A percentile compares a stretch with the other conserved stretches of the same genome.
Evolutionary conservation across 2,888 invertebrate species (phyloP).

Genomic region (Meghimatium bilineatum): DNA sequence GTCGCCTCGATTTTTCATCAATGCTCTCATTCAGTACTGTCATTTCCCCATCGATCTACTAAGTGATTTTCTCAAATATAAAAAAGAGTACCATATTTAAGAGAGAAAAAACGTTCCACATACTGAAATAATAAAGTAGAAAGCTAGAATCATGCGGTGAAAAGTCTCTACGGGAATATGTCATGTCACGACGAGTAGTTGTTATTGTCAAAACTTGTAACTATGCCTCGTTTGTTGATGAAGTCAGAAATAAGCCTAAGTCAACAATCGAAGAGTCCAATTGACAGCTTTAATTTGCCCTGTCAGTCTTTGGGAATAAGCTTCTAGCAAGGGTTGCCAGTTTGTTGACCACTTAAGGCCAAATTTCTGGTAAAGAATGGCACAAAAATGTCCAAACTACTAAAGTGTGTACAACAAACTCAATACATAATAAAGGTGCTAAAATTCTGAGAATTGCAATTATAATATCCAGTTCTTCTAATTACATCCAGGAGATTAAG

Average conservation of each 20-base stretch:
- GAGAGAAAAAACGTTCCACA: neutral
- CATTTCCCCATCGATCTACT: slow-evolving; percentile 2
- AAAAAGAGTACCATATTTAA: neutral
- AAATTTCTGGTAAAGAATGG: no score
- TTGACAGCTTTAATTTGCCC: slow-evolving; percentile 30
- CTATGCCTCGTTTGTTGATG: neutral
- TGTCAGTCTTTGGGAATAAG: neutral
- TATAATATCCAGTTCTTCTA: no score
- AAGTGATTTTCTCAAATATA: neutral
- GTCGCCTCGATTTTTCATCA: neutral
- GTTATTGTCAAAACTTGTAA: neutral
- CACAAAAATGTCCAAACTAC: no score
- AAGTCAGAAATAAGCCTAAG: neutral
- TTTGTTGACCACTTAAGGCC: no score
- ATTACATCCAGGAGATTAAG: no score
- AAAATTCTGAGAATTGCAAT: no score
- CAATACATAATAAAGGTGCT: no score
- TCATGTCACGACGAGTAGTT: neutral
- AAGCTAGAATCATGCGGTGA: neutral
- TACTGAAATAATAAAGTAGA: neutral
- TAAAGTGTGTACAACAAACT: no score
- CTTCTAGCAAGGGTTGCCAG: neutral
- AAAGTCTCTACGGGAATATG: neutral
- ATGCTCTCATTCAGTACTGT: neutral
- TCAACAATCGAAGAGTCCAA: slow-evolving; percentile 24